Base-by-base conservation (phyloP, 92 coral and sea anemone species). In the Desmophyllum pertusum region DNA sequence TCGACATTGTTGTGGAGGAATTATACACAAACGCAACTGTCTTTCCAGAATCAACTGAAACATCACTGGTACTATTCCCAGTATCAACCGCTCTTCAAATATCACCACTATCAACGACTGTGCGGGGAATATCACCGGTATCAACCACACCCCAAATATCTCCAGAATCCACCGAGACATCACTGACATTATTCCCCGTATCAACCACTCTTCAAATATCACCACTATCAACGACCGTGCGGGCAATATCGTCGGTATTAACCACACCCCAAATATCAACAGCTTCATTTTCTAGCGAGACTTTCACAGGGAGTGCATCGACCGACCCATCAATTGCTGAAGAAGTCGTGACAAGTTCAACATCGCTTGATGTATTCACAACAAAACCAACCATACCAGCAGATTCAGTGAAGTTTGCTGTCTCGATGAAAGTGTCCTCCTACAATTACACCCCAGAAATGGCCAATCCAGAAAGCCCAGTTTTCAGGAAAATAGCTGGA, bases 381-480 rank as follows among this genome's bases (percentile, higher is more conserved):
- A 57, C 65, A 40, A 21, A 39, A 70, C 75, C 75, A 70, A 37
- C 75, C 13, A 40, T 65, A 65, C 70, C 70, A 35, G 19, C 37
- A 65, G 39, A 21, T 70, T 10, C 48, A 1, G n/a, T 19, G 1
- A 70, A 38, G 43, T 70, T 70, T 39, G 29, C 19, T 13, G 75
- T 70, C 30, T 38, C 50, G 13, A 70, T 70, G 75, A 70, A 38
- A 36, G 25, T 70, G 5, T 9, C 11, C 11, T 7, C 3, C 6
- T 70, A 19, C 18, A 39, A 70, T 5, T 70, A 70, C 13, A n/a
- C 29, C 15, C 31, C 27, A 23, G 75, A 70, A 70, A 70, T 70
- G 75, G 75, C 75, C 17, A 15, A 70, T 40, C 75, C 75, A 70
- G 25, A 39, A 11, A 70, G 75, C 48, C 3, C 45, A 10, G 27